Evolutionary conservation across 1,140 invertebrate genomes (phyloP).

Genomic region (Drosophila sturtevanti): DNA sequence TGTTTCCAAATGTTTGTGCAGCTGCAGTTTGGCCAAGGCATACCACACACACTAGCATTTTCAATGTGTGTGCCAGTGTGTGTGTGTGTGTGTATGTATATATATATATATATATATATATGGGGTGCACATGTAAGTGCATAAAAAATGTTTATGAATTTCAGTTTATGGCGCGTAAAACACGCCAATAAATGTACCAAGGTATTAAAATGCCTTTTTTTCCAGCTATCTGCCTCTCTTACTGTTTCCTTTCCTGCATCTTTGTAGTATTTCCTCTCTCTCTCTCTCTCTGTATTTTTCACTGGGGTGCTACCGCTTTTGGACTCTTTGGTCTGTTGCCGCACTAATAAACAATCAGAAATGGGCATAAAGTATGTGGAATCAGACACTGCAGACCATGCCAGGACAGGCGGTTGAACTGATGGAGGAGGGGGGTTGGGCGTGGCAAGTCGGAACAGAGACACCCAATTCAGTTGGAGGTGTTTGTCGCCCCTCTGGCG

Average conservation of each 20-base stretch:
- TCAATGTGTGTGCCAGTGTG: no score
- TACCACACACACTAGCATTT: neutral
- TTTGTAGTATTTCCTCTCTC: neutral
- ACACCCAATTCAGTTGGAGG: slow-evolving; percentile 32
- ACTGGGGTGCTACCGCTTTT: neutral
- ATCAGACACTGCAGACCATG: slow-evolving; percentile 39
- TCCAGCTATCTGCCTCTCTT: slow-evolving; percentile 37
- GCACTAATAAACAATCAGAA: slow-evolving; percentile 81
- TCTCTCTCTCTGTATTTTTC: neutral
- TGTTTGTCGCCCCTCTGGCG: slow-evolving; percentile 58
- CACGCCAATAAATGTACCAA: slow-evolving; percentile 78
- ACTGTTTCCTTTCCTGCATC: slow-evolving; percentile 1
- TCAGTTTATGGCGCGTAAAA: slow-evolving; percentile 81
- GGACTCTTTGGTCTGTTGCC: slow-evolving; percentile 48
- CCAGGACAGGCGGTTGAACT: neutral
- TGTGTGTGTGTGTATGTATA: neutral
- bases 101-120: slow-evolving; percentile 24
- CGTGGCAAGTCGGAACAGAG: neutral
- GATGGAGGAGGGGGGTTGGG: neutral
- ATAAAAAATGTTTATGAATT: slow-evolving; percentile 82
- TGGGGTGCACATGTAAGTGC: slow-evolving; percentile 80
- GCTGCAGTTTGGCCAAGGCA: slow-evolving; percentile 20
- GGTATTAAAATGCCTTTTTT: slow-evolving; percentile 67
- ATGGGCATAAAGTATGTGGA: slow-evolving; percentile 76
- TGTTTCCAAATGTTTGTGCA: slow-evolving; percentile 1